Evolutionary conservation across 2,113 vertebrate species (phyloP).

Genomic region (Phalacrocorax brasilianus): DNA sequence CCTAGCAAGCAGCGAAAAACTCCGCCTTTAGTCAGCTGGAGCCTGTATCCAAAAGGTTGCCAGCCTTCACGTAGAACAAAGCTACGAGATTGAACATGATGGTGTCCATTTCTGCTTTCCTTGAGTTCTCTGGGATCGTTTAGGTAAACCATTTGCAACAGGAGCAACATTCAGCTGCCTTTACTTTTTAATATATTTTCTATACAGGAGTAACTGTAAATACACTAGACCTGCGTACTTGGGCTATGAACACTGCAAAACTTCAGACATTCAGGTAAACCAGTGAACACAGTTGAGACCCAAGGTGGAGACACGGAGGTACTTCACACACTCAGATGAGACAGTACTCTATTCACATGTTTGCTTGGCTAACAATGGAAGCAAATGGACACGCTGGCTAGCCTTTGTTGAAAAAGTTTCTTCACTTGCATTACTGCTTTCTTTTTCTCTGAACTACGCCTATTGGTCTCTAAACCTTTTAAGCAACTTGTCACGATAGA

Average conservation of each 20-base stretch:
- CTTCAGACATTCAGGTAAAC: neutral
- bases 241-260: neutral
- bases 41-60: neutral
- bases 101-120: neutral
- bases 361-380: neutral
- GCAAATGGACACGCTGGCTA: neutral
- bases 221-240: neutral
- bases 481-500: neutral
- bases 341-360: neutral
- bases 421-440: neutral
- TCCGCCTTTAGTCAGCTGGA: neutral
- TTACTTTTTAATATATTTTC: neutral
- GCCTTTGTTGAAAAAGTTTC: neutral
- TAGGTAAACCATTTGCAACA: neutral
- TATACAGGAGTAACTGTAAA: neutral
- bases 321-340: rapidly evolving
- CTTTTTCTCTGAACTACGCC: neutral
- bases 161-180: neutral
- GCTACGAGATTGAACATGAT: neutral
- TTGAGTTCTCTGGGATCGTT: neutral
- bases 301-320: neutral
- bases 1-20: neutral
- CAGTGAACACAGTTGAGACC: neutral
- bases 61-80: neutral
- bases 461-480: neutral